Conservation (phyloP, 1,140 invertebrate species). For the Caerostris extrusa region DNA sequence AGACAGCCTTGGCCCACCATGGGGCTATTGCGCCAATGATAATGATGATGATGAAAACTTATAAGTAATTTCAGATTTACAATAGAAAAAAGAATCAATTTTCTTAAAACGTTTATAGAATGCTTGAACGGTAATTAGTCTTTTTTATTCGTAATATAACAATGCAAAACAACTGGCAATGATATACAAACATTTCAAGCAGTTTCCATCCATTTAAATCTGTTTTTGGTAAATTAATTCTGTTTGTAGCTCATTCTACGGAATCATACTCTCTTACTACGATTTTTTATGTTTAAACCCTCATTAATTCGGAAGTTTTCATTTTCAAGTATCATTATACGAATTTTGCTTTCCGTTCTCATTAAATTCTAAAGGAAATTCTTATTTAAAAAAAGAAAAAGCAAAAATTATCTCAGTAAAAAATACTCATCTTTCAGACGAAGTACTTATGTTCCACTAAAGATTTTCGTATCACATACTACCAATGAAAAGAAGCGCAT, state of each 20-base stretch:
- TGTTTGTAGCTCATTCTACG: slow-evolving; percentile 4
- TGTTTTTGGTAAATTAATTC: not conserved
- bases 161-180: no score
- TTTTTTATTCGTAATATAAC: no score
- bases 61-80: no score
- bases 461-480: slow-evolving; percentile 17
- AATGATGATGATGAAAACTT: no score
- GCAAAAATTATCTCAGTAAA: not conserved
- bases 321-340: not conserved
- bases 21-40: no score
- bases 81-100: no score
- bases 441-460: not conserved
- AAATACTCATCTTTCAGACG: not conserved
- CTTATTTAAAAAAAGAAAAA: not conserved
- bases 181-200: not conserved
- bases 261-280: not conserved
- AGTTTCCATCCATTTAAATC: not conserved
- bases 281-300: not conserved
- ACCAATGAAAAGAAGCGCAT: slow-evolving; percentile 19
- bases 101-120: no score
- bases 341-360: slow-evolving; percentile 4
- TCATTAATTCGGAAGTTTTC: not conserved
- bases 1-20: no score
- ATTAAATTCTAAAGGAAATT: slow-evolving; percentile 20
- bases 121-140: no score